Evolutionary conservation across 2,797 vertebrate genomes (phyloP), one percentile per base, ranked within the genome.

Genomic region (Pangasius larnaudii): DNA sequence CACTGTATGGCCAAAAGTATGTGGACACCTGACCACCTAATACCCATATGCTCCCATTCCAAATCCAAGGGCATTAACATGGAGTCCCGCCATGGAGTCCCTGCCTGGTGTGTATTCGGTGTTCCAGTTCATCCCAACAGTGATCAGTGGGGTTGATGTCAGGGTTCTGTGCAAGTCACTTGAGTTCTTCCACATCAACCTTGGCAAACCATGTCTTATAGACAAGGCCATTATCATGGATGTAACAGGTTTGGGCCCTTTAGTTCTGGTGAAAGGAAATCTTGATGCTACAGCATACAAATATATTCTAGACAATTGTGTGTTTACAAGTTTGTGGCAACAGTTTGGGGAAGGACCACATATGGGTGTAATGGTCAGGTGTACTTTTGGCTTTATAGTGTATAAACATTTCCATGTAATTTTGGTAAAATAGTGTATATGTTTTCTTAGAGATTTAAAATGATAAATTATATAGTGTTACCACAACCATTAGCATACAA

Each of bases 181-280:
- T 4, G 2, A 36, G 30, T 36, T 58, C 19, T 78, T 58, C 30
- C 18, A 53, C n/a, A 79, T 39, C 5, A 59, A 13, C 30, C 36
- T 46, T 82, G 80, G 39, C 53, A 80, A 80, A 80, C 53, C 53
- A 80, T 56, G 18, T 36, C 51, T 80, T 4, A 58, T 58, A 30
- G 24, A 79, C 36, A 81, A 14, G 53, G 8, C 18, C 78, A 79
- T 1, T 59, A 9, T 58, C 56, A 81, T 42, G 56, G 78, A 18
- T 77, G 74, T 18, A 79, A 79, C 33, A 39, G 9, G 19, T 75
- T 79, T 36, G 18, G 51, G 16, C 16, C 16, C 2, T 19, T 36
- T 53, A 79, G 7, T 58, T 58, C 11, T 33, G 42, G 0, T 80
- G 56, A 59, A 59, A 19, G 30, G 19, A 39, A 80, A 58, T 42